Conservation (phyloP, 2,113 vertebrate genomes). For the Illadopsis cleaveri region DNA sequence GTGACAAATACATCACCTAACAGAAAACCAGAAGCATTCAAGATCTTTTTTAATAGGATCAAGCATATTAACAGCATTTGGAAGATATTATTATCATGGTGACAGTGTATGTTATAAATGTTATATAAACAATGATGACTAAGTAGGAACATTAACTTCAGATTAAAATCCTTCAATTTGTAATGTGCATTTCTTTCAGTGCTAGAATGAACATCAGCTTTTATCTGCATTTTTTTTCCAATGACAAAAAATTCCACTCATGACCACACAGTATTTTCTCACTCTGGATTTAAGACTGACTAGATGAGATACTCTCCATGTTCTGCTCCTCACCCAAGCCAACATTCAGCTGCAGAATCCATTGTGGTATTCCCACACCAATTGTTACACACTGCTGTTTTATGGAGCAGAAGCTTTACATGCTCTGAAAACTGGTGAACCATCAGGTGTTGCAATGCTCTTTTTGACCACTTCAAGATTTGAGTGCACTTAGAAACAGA, state of each 20-base stretch:
- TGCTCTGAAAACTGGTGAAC: background rate
- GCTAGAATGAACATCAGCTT: background rate
- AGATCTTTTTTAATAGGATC: background rate
- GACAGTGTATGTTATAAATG: background rate
- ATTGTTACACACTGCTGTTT: background rate
- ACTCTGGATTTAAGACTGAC: background rate
- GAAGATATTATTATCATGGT: background rate
- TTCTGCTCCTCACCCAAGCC: background rate
- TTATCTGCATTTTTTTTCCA: background rate
- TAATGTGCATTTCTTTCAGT: background rate
- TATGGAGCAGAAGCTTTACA: background rate
- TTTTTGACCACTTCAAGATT: background rate
- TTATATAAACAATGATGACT: background rate
- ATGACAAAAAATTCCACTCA: background rate
- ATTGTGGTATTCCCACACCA: background rate
- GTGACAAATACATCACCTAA: background rate
- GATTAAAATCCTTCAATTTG: slow-evolving; percentile 10
- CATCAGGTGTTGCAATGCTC: background rate
- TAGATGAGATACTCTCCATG: background rate
- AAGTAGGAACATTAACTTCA: slow-evolving; percentile 37
- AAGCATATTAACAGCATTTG: background rate
- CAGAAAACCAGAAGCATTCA: background rate
- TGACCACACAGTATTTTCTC: background rate
- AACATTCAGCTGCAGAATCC: background rate
- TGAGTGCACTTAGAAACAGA: background rate